Percentiles rank a stretch among this genome's conserved stretches.
phyloP scores from a whole-genome alignment of 2,797 vertebrate genomes.

The Perdix hodgsoniae region DNA sequence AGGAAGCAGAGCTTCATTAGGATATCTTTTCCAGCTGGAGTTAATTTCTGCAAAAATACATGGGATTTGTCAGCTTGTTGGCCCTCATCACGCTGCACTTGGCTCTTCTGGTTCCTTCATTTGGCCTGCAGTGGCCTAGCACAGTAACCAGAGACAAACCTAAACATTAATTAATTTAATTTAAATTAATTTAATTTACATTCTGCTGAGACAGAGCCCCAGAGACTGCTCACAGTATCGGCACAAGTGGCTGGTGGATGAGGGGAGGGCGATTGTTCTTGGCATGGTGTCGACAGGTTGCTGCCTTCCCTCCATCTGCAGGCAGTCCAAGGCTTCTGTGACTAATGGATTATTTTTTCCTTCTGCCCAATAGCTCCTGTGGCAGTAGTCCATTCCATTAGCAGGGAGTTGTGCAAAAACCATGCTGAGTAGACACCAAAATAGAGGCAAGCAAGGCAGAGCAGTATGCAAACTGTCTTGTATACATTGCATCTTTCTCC shows the following conservation, averaged over 20 bases:
- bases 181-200: background rate
- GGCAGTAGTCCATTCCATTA: background rate
- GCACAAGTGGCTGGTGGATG: background rate
- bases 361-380: background rate
- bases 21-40: background rate
- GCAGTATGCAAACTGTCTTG: background rate
- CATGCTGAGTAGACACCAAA: background rate
- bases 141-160: background rate
- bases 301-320: background rate
- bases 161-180: background rate
- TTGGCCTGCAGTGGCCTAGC: fast-evolving
- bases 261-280: fast-evolving
- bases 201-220: background rate
- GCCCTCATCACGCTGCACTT: background rate
- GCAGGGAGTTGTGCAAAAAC: background rate
- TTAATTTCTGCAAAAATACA: background rate
- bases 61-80: background rate
- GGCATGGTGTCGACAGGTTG: background rate
- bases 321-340: background rate
- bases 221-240: fast-evolving
- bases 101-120: background rate
- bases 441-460: background rate
- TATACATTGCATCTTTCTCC: background rate
- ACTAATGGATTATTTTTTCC: background rate
- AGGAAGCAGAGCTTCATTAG: background rate